A percentile compares a stretch with the other conserved stretches of the same genome.
phyloP scores from a whole-genome alignment of 2,113 vertebrate genomes.

The Phalacrocorax brasilianus region DNA sequence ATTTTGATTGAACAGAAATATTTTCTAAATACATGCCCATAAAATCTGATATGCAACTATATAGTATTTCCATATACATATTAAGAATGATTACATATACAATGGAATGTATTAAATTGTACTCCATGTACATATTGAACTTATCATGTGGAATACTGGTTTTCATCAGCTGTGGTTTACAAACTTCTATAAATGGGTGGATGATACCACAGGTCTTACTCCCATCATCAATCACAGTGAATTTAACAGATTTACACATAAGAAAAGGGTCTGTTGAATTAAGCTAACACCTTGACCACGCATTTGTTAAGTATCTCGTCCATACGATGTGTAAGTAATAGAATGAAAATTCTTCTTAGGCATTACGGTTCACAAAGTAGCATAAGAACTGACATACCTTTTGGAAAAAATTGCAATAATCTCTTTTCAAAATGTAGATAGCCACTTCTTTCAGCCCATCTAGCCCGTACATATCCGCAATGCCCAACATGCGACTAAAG shows the following conservation, averaged over 20 bases:
- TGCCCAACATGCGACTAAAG: slow-evolving; percentile 83
- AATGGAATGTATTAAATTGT: not conserved
- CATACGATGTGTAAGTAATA: not conserved
- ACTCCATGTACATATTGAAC: not conserved
- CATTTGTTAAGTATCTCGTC: not conserved
- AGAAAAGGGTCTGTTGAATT: not conserved
- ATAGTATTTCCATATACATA: not conserved
- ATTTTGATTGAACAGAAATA: not conserved
- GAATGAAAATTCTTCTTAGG: not conserved
- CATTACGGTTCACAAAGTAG: not conserved
- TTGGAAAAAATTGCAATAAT: slow-evolving; percentile 95
- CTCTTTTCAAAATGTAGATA: slow-evolving; percentile 87
- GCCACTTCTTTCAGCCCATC: slow-evolving; percentile 92
- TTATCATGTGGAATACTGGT: not conserved
- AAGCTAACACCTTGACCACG: not conserved
- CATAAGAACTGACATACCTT: slow-evolving; percentile 77
- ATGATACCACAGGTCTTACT: not conserved
- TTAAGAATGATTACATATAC: not conserved
- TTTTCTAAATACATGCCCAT: not conserved
- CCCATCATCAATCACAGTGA: not conserved
- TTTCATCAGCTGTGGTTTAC: not conserved
- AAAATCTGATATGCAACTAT: not conserved
- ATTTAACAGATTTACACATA: not conserved
- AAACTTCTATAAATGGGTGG: not conserved
- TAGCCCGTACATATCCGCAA: slow-evolving; percentile 93